Percentiles rank a stretch among this genome's conserved stretches.
Conservation (phyloP, 2,888 invertebrate genomes). For the Ceraclea dissimilis region DNA sequence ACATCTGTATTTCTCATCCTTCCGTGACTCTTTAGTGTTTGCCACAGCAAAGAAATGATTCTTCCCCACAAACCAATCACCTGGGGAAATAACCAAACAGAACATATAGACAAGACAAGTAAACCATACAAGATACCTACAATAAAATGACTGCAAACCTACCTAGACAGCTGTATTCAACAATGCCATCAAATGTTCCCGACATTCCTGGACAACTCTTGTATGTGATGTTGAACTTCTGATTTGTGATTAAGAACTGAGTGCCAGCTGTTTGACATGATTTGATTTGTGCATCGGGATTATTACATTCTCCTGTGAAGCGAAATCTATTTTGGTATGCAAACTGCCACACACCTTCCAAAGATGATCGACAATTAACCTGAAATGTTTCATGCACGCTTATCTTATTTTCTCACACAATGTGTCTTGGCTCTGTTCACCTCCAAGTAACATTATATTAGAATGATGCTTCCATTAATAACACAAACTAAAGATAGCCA, state of each 20-base stretch:
- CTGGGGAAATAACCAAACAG: conserved; percentile 30
- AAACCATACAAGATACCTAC: no score
- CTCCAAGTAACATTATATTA: no score
- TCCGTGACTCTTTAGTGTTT: conserved; percentile 90
- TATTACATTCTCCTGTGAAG: conserved; percentile 86
- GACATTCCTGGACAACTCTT: conserved; percentile 85
- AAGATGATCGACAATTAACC: conserved; percentile 84
- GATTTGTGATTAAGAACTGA: conserved; percentile 91
- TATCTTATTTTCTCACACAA: no score
- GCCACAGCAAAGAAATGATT: conserved; percentile 97
- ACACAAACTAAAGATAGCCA: background rate
- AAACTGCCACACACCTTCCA: conserved; percentile 96
- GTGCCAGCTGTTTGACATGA: conserved; percentile 96
- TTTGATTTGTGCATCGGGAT: conserved; percentile 80
- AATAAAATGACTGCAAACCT: no score
- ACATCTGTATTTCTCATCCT: conserved; percentile 91
- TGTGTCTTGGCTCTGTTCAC: no score
- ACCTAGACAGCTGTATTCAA: conserved; percentile 85
- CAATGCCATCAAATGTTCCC: conserved; percentile 83
- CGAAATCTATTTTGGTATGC: conserved; percentile 84
- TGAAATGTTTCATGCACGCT: conserved; percentile 27
- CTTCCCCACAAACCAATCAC: conserved; percentile 93
- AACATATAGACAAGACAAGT: background rate
- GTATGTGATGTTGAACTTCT: conserved; percentile 93
- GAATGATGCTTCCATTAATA: no score